Evolutionary conservation across 92 coral and sea anemone genomes (phyloP), one percentile per base, ranked within the genome.

Genomic region (Porites cylindrica): DNA sequence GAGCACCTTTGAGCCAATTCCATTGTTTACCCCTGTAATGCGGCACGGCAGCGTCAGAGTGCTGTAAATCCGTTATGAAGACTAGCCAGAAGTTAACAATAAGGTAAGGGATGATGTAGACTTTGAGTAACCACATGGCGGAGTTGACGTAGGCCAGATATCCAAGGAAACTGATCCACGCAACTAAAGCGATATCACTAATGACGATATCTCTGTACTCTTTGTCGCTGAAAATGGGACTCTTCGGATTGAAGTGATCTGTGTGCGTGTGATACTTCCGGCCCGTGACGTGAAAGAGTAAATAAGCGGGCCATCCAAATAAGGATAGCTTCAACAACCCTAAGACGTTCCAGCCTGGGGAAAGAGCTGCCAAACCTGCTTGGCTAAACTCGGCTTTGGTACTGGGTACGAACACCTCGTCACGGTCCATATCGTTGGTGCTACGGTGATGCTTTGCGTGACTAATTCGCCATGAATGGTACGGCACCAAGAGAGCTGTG

Each of bases 1-100:
- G 84, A 8, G 94, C 94, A 2, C 94, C 94, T 43, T 91, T 91
- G 16, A 91, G 64, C 94, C 94, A 91, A 18, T 16, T 91, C 94
- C 94, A 91, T 53, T 91, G 77, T 2, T 72, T 76, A 24, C 92
- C 94, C 12, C 87, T 66, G 64, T 91, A 91, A 43, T 91, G 92
- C 6, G 94, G 94, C 19, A 91, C 86, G 7, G 83, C 84, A 8
- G 87, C 94, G n/a, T 91, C 94, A 0, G 94, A 88, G 63, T 91
- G 94, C 24, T 91, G 94, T 26, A 91, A 59, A 16, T 88, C 89
- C 12, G 94, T 91, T 68, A 91, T 88, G 10, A 88, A 71, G 51
- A 91, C 94, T 63, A 91, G 70, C 94, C 94, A 91, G 69, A 88
- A 83, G 84, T 91, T 91, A 6, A 88, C 92, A 17, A 91, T 74